A percentile compares a stretch with the other conserved stretches of the same genome.
phyloP scores from a whole-genome alignment of 2,888 invertebrate species.

The Agrenia bidenticulata region DNA sequence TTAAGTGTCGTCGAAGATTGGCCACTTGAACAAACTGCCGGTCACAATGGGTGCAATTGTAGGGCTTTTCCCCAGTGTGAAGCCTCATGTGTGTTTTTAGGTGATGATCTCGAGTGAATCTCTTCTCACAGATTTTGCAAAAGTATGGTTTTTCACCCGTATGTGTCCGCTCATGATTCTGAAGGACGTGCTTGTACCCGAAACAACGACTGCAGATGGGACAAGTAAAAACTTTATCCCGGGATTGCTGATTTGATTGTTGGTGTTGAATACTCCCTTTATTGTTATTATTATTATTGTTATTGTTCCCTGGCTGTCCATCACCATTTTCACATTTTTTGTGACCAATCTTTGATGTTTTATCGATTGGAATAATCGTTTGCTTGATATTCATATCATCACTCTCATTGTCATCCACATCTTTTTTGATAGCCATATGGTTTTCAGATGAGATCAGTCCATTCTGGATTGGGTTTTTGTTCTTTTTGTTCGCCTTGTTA shows the following conservation, averaged over 20 bases:
- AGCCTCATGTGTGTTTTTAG: slow-evolving; percentile 88
- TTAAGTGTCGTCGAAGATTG: slow-evolving; percentile 80
- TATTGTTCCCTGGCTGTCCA: slow-evolving; percentile 20
- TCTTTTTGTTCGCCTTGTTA: slow-evolving; percentile 38
- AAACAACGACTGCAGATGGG: slow-evolving; percentile 83
- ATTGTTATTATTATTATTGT: slow-evolving; percentile 33
- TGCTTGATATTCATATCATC: slow-evolving; percentile 25
- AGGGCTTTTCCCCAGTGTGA: slow-evolving; percentile 91
- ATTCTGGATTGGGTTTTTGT: slow-evolving; percentile 26
- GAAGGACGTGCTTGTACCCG: slow-evolving; percentile 90
- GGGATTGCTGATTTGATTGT: slow-evolving; percentile 41
- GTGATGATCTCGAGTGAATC: slow-evolving; percentile 90
- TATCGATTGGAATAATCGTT: slow-evolving; percentile 35
- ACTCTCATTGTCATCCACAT: slow-evolving; percentile 24
- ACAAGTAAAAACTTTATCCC: slow-evolving; percentile 69
- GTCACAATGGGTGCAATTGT: slow-evolving; percentile 87
- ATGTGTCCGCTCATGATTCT: slow-evolving; percentile 91
- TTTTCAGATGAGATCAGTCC: slow-evolving; percentile 42
- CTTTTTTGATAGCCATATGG: slow-evolving; percentile 33
- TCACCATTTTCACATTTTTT: slow-evolving; percentile 14
- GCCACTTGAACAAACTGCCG: slow-evolving; percentile 92
- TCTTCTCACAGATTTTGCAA: slow-evolving; percentile 86
- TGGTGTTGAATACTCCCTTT: slow-evolving; percentile 30
- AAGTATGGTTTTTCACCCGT: slow-evolving; percentile 94
- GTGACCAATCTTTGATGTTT: slow-evolving; percentile 30